Evolutionary conservation across 2,113 vertebrate species (phyloP), one percentile per base, ranked within the genome.

Genomic region (Ceyx cyanopectus): DNA sequence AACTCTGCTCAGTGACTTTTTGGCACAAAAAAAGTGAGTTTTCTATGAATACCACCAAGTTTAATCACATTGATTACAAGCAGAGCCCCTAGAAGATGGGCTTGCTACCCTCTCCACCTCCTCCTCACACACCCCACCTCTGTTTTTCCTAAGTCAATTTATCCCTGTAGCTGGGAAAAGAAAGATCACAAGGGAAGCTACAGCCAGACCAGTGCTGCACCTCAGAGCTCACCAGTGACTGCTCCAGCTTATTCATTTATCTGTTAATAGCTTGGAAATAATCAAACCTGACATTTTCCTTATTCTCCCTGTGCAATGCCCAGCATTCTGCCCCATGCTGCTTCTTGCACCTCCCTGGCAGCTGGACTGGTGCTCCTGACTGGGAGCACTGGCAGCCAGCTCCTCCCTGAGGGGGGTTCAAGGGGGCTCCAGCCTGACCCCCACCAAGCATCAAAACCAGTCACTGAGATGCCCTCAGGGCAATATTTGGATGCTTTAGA

Each of bases 391-490:
- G 27, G 60, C 34, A 50, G 23, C 53, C 27, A 4, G 1, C 12
- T 82, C 45, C 61, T 63, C 30, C 20, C 23, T 3, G 9, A 37
- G 37, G 1, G 34, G 46, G 20, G 19, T 50, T 37, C 23, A 22
- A 45, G 40, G 8, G 2, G 10, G 11, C n/a, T 75, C 57, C 61
- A 85, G 87, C 26, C 75, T 73, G 54, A 73, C 67, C 18, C 41
- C 9, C 50, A 9, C 22, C 65, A 72, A 62, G 12, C 4, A 40
- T 12, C 65, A 84, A 43, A 2, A 56, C 17, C 23, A 70, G 63
- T 9, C 76, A 34, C 30, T 0, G 3, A 34, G 30, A 26, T 0
- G 0, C 20, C 12, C 43, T 54, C 0, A 0, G 67, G 54, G 72
- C 58, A 76, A 32, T 6, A 6, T 58, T 91, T 79, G 37, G 69